Evolutionary conservation across 2,113 vertebrate genomes (phyloP), one percentile per base, ranked within the genome.

Genomic region (Apteryx mantelli): DNA sequence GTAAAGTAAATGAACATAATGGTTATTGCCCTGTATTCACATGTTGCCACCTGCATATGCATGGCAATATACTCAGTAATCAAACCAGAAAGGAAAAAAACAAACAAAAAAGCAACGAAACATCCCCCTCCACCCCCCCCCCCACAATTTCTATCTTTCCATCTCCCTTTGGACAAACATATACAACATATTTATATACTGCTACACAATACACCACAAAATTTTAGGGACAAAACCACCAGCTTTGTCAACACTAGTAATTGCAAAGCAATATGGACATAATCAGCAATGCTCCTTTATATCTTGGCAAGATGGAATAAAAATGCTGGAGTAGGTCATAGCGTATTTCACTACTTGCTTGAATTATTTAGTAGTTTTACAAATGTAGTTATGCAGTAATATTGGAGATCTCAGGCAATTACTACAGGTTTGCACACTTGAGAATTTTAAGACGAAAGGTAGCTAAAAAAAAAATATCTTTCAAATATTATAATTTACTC

Each of bases 1-100:
- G 88, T 82, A 96, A 96, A 97, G 89, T 90, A 97, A 97, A 98
- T 73, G 60, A 98, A 97, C 91, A 93, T 96, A 97, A 97, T 75
- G 87, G 53, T 93, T 98, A 97, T 76, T 97, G 89, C 92, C 89
- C 80, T 96, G 70, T 73, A 93, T 77, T 96, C 94, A 73, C 82
- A 84, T 96, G 88, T 94, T 96, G 87, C 91, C 96, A 97, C 95
- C 97, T 97, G 96, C 71, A 82, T 89, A 85, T 76, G 17, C 58
- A 93, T 15, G 25, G 71, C 22, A n/a, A 32, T 74, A 94, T 50
- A 86, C 17, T 19, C 32, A 90, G 25, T 75, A 85, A 96, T 93
- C 74, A 93, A 95, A 93, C 34, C 58, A 92, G 11, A 85, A 85
- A 79, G 18, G 69, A 58, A 90, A 81, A 64, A 34, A 8, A 80